Evolutionary conservation across 2,113 vertebrate genomes (phyloP).

Genomic region (Phocoena sinus): DNA sequence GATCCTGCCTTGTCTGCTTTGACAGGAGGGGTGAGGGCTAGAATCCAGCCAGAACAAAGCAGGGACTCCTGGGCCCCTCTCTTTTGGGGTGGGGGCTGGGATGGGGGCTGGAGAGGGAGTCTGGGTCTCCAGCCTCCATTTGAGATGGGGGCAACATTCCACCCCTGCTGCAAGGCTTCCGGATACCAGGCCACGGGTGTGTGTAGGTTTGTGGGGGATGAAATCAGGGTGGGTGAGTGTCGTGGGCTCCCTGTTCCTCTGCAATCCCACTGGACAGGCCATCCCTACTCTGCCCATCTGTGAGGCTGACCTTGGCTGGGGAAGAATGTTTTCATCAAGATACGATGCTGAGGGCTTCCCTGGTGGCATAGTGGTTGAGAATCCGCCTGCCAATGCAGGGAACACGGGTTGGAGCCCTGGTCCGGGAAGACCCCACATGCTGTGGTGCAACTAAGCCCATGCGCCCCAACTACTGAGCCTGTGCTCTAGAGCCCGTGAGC

Average conservation of each 20-base stretch:
- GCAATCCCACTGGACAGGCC: neutral
- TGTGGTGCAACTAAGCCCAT: no score
- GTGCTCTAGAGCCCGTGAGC: no score
- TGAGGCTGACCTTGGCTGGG: neutral
- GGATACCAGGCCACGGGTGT: neutral
- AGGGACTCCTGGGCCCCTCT: neutral
- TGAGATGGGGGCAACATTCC: neutral
- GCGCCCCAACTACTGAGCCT: no score
- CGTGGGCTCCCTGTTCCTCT: rapidly evolving
- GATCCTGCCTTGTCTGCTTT: neutral
- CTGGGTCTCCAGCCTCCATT: neutral
- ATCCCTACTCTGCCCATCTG: neutral
- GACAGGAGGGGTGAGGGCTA: neutral
- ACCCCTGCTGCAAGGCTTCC: neutral
- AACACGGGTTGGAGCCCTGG: no score
- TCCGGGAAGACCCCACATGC: no score
- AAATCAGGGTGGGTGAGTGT: neutral
- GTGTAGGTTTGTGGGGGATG: neutral
- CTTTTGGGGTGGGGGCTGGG: neutral
- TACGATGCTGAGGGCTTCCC: neutral
- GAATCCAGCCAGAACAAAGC: neutral
- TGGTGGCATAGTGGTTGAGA: no score
- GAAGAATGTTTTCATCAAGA: neutral
- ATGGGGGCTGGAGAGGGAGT: neutral
- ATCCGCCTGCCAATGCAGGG: no score